A percentile compares a stretch with the other conserved stretches of the same genome.
Evolutionary conservation across 2,888 invertebrate genomes (phyloP).

Genomic region (Pachymerium ferrugineum): DNA sequence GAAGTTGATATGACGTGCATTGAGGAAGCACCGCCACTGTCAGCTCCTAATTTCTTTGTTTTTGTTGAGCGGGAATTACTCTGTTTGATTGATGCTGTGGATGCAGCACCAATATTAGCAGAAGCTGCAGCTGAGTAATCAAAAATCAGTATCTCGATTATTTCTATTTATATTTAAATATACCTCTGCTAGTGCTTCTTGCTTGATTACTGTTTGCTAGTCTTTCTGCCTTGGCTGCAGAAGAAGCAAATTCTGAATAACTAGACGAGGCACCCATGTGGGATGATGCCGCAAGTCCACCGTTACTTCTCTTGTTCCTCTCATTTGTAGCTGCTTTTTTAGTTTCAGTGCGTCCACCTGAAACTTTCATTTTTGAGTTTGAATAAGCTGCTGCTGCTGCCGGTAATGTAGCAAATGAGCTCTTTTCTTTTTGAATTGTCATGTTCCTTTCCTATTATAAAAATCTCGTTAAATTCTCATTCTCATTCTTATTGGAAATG

Average conservation of each 20-base stretch:
- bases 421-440: conserved; percentile 34
- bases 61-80: background rate
- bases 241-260: background rate
- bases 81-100: background rate
- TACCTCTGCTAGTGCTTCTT: conserved; percentile 7
- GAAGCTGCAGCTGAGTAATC: background rate
- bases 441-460: conserved; percentile 32
- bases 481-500: background rate
- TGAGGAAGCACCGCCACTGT: background rate
- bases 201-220: background rate
- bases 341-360: background rate
- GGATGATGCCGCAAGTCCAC: background rate
- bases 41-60: background rate
- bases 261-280: background rate
- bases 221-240: background rate
- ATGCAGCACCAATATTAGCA: background rate
- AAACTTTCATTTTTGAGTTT: background rate
- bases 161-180: background rate
- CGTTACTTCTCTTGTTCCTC: background rate
- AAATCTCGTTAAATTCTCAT: background rate
- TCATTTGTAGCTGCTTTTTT: conserved; percentile 34
- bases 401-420: conserved; percentile 37
- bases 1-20: background rate
- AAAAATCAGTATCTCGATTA: background rate
- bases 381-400: background rate